Conservation (phyloP, 2,888 invertebrate species). For the Apomyelois bistriatella region DNA sequence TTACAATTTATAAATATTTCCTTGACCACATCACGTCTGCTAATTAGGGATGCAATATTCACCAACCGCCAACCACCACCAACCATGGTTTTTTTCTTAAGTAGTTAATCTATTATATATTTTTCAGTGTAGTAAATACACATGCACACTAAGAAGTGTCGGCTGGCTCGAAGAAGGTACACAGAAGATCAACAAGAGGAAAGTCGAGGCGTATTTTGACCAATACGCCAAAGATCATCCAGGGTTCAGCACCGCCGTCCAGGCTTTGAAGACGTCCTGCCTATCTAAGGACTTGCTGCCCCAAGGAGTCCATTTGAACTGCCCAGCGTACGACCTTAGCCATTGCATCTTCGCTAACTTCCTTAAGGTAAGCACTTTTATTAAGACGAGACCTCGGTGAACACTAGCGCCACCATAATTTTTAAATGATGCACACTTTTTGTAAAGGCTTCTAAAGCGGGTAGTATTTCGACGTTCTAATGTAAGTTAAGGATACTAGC, state of each 20-base stretch:
- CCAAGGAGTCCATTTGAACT: slow-evolving; percentile 46
- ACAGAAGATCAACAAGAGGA: slow-evolving; percentile 38
- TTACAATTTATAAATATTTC: no score
- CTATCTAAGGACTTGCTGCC: slow-evolving; percentile 37
- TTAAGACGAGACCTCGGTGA: no score
- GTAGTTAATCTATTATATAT: no score
- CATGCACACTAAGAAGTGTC: slow-evolving; percentile 46
- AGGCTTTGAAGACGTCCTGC: slow-evolving; percentile 39
- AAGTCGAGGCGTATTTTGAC: slow-evolving; percentile 38
- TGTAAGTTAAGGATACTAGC: no score
- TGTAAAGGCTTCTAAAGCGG: no score
- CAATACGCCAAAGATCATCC: slow-evolving; percentile 41
- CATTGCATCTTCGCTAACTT: slow-evolving; percentile 44
- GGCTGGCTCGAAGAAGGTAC: slow-evolving; percentile 40
- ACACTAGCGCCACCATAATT: no score
- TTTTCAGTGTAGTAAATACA: slow-evolving; percentile 52
- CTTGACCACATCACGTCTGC: no score
- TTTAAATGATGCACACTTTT: no score
- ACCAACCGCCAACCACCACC: no score
- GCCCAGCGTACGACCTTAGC: slow-evolving; percentile 53
- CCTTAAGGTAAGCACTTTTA: slow-evolving; percentile 51
- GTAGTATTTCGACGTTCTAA: no score
- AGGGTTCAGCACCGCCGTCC: slow-evolving; percentile 44
- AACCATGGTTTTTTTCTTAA: no score
- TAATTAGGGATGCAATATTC: no score